Base-by-base conservation (phyloP, 2,888 invertebrate genomes). In the Agonopterix alstromeriana region DNA sequence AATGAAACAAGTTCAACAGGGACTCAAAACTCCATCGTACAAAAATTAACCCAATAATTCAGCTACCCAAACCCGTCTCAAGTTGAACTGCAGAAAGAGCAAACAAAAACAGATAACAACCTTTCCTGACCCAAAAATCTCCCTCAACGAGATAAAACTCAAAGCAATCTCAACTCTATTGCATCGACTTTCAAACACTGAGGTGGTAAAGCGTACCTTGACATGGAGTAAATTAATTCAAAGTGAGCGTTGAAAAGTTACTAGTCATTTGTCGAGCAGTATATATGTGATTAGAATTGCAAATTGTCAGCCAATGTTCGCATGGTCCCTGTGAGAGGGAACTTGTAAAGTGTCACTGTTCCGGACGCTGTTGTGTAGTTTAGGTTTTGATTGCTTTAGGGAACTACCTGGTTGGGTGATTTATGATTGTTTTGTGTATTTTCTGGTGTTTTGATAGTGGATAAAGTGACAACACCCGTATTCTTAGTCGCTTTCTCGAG, bases 221-320 rank as follows among this genome's bases (percentile, higher is more conserved):
- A 49, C 51, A 52, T 46, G 46, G 46, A 46, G 51, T 52, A 52
- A 52, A 52, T 49, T 52, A 52, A 49, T 52, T 49, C 48, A 49
- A 47, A 47, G 48, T 48, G 51, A 51, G 27, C 27, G 27, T 27
- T 45, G 47, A 47, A 52, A 51, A 52, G 51, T 52, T 52, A 46
- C 40, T 43, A 41, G 36, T 36, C 48, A 40, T 38, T 47, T 52
- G 51, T 52, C 47, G 43, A 36, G 42, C 38, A 12, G 45, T 58
- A 56, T 27, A 52, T 45, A 52, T 48, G 46, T 48, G 61, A 67
- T 67, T 67, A 63, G 66, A 66, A 67, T 60, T 67, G 66, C 66
- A 66, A 67, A 67, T 66, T 27, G 11, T 42, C 10, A 11, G 10
- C 42, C 10, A 68, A 48, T 51, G 48, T 51, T 53, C 55, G 42